These are phyloP conservation scores for Mantis religiosa DNA, from an alignment of 2,888 invertebrate species.

Conservation along the genomic window DNA sequence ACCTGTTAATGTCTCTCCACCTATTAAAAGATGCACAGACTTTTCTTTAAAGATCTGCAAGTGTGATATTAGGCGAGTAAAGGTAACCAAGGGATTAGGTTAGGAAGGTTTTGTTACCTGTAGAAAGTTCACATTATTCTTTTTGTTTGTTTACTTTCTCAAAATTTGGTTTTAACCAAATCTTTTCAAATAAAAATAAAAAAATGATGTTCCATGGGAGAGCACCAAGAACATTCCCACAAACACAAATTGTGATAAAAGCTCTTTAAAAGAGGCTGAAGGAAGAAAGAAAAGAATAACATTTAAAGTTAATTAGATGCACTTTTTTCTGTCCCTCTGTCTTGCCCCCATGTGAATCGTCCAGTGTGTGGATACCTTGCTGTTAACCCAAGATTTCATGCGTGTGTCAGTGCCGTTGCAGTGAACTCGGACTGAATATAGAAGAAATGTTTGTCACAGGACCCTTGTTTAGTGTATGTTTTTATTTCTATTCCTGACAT, in stretches of 20 bases:
- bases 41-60: not conserved
- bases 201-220: not conserved
- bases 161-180: not conserved
- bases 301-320: not conserved
- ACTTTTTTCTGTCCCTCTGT: not conserved
- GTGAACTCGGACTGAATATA: not conserved
- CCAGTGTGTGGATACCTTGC: not conserved
- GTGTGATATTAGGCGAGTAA: not conserved
- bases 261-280: not conserved
- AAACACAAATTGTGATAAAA: not conserved
- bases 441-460: not conserved
- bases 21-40: not conserved
- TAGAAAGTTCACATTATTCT: not conserved
- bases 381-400: not conserved
- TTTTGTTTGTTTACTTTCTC: not conserved
- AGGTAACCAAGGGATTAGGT: not conserved
- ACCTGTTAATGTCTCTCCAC: constrained; percentile 2
- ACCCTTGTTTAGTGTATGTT: not conserved
- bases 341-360: not conserved
- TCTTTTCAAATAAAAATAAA: not conserved
- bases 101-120: not conserved
- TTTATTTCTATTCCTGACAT: not conserved
- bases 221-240: not conserved
- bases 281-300: not conserved
- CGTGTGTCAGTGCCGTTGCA: constrained; percentile 8